Conservation (phyloP, 2,113 vertebrate species). For the Proteles cristata region DNA sequence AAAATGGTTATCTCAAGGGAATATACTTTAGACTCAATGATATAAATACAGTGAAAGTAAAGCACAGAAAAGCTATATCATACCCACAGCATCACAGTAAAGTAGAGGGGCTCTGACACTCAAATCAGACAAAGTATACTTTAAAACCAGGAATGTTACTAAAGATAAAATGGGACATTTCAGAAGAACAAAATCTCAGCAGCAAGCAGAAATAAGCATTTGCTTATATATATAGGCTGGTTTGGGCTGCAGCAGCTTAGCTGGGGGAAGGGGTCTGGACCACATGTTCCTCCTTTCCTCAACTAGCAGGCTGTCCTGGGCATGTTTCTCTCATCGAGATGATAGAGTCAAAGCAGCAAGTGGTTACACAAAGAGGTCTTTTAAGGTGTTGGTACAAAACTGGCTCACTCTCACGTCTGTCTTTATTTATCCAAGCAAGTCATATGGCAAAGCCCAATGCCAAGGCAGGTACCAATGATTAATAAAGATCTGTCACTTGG, state of each 20-base stretch:
- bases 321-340: background rate
- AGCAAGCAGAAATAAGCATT: background rate
- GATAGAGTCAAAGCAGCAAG: background rate
- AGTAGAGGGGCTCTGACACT: background rate
- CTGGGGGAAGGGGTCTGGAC: background rate
- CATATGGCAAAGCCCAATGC: background rate
- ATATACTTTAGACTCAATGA: background rate
- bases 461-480: background rate
- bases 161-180: background rate
- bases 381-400: background rate
- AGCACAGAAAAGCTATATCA: background rate
- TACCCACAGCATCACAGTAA: background rate
- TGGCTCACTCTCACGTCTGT: background rate
- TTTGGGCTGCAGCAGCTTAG: background rate
- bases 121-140: background rate
- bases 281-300: background rate
- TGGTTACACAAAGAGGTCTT: background rate
- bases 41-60: background rate
- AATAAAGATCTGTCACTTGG: background rate
- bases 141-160: background rate
- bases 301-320: too few species aligned
- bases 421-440: background rate
- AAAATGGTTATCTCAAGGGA: background rate
- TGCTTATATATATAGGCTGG: background rate
- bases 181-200: background rate